These are phyloP conservation scores for Dysdera silvatica DNA, from an alignment of 1,140 invertebrate species.

Conservation along the genomic window DNA sequence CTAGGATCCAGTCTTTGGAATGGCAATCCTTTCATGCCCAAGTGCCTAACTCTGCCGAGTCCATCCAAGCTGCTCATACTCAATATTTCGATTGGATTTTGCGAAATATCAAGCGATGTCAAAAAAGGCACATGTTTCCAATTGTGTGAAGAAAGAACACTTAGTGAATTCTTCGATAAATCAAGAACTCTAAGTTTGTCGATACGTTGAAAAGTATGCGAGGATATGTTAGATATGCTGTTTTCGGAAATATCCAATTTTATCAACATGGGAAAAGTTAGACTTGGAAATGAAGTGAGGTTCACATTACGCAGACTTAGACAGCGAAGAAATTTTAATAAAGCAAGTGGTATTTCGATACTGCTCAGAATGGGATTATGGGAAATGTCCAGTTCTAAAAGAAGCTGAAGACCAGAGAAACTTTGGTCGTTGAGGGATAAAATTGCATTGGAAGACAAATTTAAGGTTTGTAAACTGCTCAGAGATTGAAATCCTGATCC, in stretches of 20 bases:
- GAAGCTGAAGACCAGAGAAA: constrained; percentile 64
- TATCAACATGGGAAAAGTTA: constrained; percentile 1
- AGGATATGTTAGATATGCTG: constrained; percentile 13
- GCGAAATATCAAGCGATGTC: constrained; percentile 26
- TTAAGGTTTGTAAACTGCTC: constrained; percentile 17
- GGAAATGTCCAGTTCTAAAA: constrained; percentile 63
- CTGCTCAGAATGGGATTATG: constrained; percentile 11
- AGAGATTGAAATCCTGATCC: neutral
- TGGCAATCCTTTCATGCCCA: constrained; percentile 16
- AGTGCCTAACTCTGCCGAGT: constrained; percentile 8
- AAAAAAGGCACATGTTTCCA: constrained; percentile 1
- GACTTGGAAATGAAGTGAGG: neutral
- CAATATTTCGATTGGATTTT: constrained; percentile 51
- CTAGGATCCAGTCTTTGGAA: constrained; percentile 18
- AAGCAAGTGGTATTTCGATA: neutral
- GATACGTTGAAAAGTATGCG: neutral
- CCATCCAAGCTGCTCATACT: constrained; percentile 15
- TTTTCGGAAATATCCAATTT: constrained; percentile 5
- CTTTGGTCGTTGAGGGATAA: constrained; percentile 58
- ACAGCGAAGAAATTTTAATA: neutral
- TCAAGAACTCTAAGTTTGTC: constrained; percentile 7
- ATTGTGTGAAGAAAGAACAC: constrained; percentile 7
- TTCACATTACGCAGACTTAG: constrained; percentile 22
- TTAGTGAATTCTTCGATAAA: constrained; percentile 6
- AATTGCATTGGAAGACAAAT: constrained; percentile 54